Conservation (phyloP, 2,113 vertebrate genomes). For the Stomatorhinus ivindoensis region DNA sequence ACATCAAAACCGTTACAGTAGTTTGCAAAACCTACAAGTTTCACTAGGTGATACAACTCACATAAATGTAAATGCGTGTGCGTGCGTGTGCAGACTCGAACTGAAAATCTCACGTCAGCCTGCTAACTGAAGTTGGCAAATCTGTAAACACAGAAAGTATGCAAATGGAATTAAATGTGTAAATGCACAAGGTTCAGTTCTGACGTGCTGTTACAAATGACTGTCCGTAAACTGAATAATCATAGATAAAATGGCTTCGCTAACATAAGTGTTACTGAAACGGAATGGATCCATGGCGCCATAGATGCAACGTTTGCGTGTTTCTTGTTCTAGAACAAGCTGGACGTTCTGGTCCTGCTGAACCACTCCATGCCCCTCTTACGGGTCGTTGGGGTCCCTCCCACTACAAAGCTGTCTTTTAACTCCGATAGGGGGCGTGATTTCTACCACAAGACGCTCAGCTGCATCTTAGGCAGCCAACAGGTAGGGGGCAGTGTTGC, state of each 20-base stretch:
- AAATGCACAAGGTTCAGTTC: not conserved
- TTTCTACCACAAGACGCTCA: slow-evolving; percentile 39
- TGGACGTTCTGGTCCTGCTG: slow-evolving; percentile 46
- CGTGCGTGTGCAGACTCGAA: not conserved
- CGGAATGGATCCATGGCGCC: not conserved
- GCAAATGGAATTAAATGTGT: not conserved
- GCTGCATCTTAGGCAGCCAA: slow-evolving; percentile 50
- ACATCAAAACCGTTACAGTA: not conserved
- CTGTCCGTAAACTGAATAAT: not conserved
- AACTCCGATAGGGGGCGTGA: slow-evolving; percentile 34
- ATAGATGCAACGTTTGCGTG: not conserved
- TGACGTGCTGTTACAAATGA: not conserved
- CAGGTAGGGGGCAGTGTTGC: slow-evolving; percentile 47
- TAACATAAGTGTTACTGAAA: not conserved
- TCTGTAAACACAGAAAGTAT: not conserved
- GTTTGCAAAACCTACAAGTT: not conserved
- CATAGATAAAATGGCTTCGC: not conserved
- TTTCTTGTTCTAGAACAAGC: slow-evolving; percentile 46
- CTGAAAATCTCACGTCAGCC: not conserved
- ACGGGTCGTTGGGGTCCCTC: slow-evolving; percentile 54
- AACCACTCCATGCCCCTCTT: slow-evolving; percentile 56
- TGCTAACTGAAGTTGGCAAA: not conserved
- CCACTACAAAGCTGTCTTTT: slow-evolving; percentile 41
- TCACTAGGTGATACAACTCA: not conserved
- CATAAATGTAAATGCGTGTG: not conserved